These are phyloP conservation scores for Hyla sarda DNA, from an alignment of 2,113 vertebrate species.

Conservation along the genomic window DNA sequence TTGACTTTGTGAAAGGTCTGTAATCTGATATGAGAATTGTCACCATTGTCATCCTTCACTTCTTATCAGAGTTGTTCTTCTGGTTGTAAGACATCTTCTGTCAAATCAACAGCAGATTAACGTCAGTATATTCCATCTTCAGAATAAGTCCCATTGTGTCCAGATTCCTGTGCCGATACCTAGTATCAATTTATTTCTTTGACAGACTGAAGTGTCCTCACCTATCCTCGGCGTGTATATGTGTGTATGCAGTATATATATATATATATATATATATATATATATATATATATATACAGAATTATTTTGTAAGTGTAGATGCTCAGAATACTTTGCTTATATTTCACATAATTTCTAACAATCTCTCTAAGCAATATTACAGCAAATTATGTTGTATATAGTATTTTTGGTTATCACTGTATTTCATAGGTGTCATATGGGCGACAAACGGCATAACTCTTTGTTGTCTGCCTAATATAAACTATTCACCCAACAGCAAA, in stretches of 20 bases:
- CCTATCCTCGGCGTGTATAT: conserved; percentile 19
- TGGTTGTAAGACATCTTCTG: conserved; percentile 60
- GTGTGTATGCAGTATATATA: neutral
- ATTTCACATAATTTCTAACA: too few species aligned
- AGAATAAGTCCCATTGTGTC: conserved; percentile 54
- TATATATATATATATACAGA: neutral
- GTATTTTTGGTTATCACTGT: too few species aligned
- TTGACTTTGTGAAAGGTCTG: conserved; percentile 50
- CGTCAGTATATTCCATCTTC: conserved; percentile 57
- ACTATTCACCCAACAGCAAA: too few species aligned
- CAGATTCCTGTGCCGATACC: conserved; percentile 50
- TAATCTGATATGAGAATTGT: conserved; percentile 57
- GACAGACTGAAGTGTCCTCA: conserved; percentile 49
- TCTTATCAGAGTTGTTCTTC: conserved; percentile 58
- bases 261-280: neutral
- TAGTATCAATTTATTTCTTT: conserved; percentile 56
- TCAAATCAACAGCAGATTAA: conserved; percentile 58
- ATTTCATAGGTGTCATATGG: too few species aligned
- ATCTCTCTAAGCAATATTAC: too few species aligned
- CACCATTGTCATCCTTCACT: conserved; percentile 56
- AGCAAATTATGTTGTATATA: too few species aligned
- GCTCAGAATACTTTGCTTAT: too few species aligned
- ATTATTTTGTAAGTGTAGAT: too few species aligned
- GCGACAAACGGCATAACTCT: too few species aligned
- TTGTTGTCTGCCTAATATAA: too few species aligned